Evolutionary conservation across 35 echinoderm and acorn worm species (phyloP).

Genomic region (Apostichopus japonicus): DNA sequence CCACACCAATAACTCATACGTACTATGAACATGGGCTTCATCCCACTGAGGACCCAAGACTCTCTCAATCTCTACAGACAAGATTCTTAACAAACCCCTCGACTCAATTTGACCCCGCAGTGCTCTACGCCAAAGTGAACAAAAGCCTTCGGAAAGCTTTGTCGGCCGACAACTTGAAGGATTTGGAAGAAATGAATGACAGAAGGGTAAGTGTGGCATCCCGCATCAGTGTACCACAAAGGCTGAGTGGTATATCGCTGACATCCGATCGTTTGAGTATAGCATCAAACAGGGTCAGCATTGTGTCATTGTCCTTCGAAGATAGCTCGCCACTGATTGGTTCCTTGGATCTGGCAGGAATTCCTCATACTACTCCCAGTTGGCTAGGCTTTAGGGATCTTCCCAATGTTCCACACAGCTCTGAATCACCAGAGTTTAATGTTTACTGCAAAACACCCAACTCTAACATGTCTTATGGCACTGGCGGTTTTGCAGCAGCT

Average conservation of each 20-base stretch:
- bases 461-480: background rate
- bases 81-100: conserved; percentile 14
- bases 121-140: conserved; percentile 62
- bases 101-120: background rate
- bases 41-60: background rate
- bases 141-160: conserved; percentile 29
- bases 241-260: conserved; percentile 30
- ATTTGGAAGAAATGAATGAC: conserved; percentile 27
- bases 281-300: conserved; percentile 38
- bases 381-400: conserved; percentile 72
- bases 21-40: conserved; percentile 54
- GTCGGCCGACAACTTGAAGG: conserved; percentile 36
- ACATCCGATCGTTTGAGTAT: conserved; percentile 27
- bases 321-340: conserved; percentile 74
- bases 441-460: conserved; percentile 62
- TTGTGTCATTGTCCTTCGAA: conserved; percentile 48
- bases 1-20: conserved; percentile 54
- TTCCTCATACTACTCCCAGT: conserved; percentile 37
- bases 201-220: conserved; percentile 17
- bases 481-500: background rate
- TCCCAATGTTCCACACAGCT: conserved; percentile 63
- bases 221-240: conserved; percentile 57
- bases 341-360: conserved; percentile 73
- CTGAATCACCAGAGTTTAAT: conserved; percentile 63
- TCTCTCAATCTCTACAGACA: background rate